These are phyloP conservation scores for Sogatella furcifera DNA, from an alignment of 1,140 invertebrate species.

Conservation along the genomic window DNA sequence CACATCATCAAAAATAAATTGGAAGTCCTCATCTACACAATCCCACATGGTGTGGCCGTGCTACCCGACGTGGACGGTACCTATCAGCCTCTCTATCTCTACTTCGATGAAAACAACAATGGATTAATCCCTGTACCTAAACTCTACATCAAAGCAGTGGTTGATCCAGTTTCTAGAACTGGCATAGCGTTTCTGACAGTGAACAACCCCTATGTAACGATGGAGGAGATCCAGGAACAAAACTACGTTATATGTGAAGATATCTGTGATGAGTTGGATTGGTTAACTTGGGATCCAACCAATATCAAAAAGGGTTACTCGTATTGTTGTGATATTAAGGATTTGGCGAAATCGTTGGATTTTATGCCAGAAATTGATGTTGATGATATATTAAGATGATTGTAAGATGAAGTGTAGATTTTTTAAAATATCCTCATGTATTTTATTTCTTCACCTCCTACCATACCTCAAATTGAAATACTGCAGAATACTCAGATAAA, in stretches of 20 bases:
- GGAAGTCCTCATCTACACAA: slow-evolving; percentile 42
- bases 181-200: slow-evolving; percentile 48
- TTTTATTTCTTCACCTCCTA: no score
- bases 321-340: slow-evolving; percentile 19
- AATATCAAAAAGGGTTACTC: slow-evolving; percentile 17
- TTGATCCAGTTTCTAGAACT: slow-evolving; percentile 36
- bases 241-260: slow-evolving; percentile 41
- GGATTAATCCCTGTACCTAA: slow-evolving; percentile 39
- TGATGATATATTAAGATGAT: no score
- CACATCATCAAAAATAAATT: no score
- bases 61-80: slow-evolving; percentile 35
- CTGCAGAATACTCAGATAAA: no score
- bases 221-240: slow-evolving; percentile 20
- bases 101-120: slow-evolving; percentile 32
- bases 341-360: neutral
- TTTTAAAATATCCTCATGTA: no score
- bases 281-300: slow-evolving; percentile 1
- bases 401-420: slow-evolving; percentile 21
- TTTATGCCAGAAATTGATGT: slow-evolving; percentile 7
- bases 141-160: slow-evolving; percentile 49
- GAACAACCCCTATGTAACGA: slow-evolving; percentile 48
- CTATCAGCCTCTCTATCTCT: slow-evolving; percentile 37
- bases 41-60: slow-evolving; percentile 39
- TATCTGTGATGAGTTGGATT: slow-evolving; percentile 8
- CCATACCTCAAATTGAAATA: no score